These are phyloP conservation scores for Thelaira solivaga DNA, from an alignment of 2,888 invertebrate genomes.

Conservation along the genomic window DNA sequence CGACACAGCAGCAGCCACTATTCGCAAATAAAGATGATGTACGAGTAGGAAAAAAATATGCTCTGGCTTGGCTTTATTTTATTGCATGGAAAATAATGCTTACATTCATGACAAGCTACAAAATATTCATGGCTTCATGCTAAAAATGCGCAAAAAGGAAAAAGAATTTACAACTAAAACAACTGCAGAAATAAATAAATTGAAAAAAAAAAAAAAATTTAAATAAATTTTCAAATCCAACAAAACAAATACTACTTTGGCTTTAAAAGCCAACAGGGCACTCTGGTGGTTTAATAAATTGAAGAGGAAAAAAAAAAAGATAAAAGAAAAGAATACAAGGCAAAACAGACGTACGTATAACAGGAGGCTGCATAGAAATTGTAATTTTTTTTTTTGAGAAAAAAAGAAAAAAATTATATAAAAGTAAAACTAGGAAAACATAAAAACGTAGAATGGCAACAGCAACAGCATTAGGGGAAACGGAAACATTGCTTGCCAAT, in stretches of 20 bases:
- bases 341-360: constrained; percentile 2
- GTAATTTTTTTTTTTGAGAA: neutral
- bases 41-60: neutral
- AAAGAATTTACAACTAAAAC: constrained; percentile 19
- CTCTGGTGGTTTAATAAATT: constrained; percentile 28
- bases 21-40: constrained; percentile 1
- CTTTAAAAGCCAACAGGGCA: constrained; percentile 56
- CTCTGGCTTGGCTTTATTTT: constrained; percentile 15
- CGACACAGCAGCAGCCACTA: neutral
- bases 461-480: constrained; percentile 50
- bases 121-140: constrained; percentile 52
- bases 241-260: constrained; percentile 47
- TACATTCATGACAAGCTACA: constrained; percentile 52
- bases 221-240: constrained; percentile 16
- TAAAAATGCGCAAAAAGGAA: neutral
- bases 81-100: constrained; percentile 51
- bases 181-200: constrained; percentile 39
- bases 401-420: neutral
- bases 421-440: neutral
- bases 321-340: too few species aligned
- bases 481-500: constrained; percentile 63
- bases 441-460: neutral
- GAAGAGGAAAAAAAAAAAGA: constrained; percentile 16
- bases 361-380: constrained; percentile 28
- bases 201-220: neutral